These are phyloP conservation scores for Caenorhabditis virilis DNA, from an alignment of 2,888 invertebrate genomes.

Conservation along the genomic window DNA sequence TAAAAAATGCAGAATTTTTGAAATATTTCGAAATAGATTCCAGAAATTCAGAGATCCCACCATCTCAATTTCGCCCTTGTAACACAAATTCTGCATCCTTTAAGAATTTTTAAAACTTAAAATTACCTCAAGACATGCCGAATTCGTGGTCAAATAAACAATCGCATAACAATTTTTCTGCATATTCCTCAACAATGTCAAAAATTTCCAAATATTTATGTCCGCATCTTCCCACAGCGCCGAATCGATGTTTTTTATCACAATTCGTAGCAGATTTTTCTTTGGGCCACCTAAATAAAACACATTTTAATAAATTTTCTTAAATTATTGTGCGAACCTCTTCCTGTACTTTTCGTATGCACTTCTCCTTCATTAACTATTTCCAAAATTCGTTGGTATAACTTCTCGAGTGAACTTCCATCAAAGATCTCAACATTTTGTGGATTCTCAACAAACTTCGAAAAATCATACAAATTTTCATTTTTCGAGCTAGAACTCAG, in stretches of 20 bases:
- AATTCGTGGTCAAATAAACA: constrained; percentile 21
- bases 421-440: neutral
- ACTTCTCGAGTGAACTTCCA: neutral
- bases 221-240: constrained; percentile 25
- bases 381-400: constrained; percentile 14
- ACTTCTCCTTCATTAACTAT: constrained; percentile 10
- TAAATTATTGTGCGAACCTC: neutral
- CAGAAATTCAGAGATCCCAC: neutral
- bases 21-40: neutral
- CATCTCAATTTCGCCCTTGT: too few relatives aligned
- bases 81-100: neutral
- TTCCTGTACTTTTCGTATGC: neutral
- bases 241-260: constrained; percentile 19
- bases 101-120: neutral
- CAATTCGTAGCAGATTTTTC: constrained; percentile 30
- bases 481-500: constrained; percentile 8
- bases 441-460: constrained; percentile 16
- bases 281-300: constrained; percentile 19
- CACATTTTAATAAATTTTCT: neutral
- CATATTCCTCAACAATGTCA: constrained; percentile 12
- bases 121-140: neutral
- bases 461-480: constrained; percentile 20
- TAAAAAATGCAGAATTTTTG: neutral
- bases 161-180: constrained; percentile 19
- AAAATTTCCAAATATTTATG: constrained; percentile 16